phyloP scores from a whole-genome alignment of 2,888 invertebrate genomes.

The Drosophila ezoana region DNA sequence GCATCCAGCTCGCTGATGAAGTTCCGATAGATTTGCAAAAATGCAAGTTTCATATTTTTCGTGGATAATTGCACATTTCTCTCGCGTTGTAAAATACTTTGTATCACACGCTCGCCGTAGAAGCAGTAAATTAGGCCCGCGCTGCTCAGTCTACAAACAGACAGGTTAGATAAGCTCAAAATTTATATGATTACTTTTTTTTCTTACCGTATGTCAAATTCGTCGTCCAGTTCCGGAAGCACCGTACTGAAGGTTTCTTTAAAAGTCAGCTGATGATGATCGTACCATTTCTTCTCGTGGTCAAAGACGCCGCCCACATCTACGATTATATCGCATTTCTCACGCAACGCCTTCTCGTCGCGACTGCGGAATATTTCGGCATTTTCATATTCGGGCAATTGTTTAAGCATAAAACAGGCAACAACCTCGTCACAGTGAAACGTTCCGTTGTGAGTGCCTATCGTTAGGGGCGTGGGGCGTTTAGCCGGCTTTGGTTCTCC shows the following conservation, averaged over 20 bases:
- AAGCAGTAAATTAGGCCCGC: conserved; percentile 97
- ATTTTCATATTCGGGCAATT: conserved; percentile 91
- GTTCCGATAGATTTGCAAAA: conserved; percentile 91
- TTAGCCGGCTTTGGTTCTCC: conserved; percentile 54
- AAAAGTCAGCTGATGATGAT: conserved; percentile 96
- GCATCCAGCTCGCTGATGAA: conserved; percentile 98
- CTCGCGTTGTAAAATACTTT: conserved; percentile 86
- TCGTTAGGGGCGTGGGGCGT: conserved; percentile 54
- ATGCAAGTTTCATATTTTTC: conserved; percentile 87
- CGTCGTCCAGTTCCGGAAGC: conserved; percentile 87
- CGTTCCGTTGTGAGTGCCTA: conserved; percentile 83
- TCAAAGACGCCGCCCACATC: conserved; percentile 97
- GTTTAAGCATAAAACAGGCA: conserved; percentile 96
- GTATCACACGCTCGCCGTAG: conserved; percentile 93
- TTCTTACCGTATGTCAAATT: conserved; percentile 87
- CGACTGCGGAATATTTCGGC: conserved; percentile 91
- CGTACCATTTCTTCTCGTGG: conserved; percentile 91
- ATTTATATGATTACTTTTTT: not conserved
- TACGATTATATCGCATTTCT: conserved; percentile 94
- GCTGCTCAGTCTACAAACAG: conserved; percentile 92
- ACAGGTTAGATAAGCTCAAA: not conserved
- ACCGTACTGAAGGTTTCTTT: conserved; percentile 88
- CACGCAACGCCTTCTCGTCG: conserved; percentile 87
- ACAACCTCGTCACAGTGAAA: conserved; percentile 86
- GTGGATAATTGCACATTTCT: conserved; percentile 85